Conservation (phyloP, 64 coral and sea anemone species). For the Orbicella faveolata region DNA sequence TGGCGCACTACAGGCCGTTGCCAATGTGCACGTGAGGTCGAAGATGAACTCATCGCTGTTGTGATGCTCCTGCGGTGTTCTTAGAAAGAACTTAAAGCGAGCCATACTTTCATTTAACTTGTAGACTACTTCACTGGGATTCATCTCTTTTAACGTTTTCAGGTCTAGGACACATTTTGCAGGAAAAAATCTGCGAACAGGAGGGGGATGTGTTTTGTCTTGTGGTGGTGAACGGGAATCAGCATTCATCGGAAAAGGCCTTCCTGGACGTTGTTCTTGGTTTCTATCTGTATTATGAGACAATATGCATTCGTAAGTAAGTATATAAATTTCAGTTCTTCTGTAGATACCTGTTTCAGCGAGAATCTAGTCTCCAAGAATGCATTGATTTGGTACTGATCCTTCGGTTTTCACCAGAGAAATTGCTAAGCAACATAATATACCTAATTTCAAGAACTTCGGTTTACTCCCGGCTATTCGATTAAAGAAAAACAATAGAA, state of each 20-base stretch:
- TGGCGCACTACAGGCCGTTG: neutral
- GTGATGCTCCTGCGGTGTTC: neutral
- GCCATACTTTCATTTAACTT: neutral
- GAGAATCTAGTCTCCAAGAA: neutral
- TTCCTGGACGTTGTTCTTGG: conserved; percentile 4
- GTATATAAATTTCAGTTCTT: neutral
- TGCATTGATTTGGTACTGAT: neutral
- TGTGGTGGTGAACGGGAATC: neutral
- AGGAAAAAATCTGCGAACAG: neutral
- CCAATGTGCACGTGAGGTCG: conserved; percentile 9
- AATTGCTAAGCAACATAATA: too few species aligned
- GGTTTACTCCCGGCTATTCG: too few species aligned
- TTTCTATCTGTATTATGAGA: conserved; percentile 1
- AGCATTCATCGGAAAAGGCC: neutral
- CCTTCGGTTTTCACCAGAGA: too few species aligned
- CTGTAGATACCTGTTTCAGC: neutral
- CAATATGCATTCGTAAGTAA: neutral
- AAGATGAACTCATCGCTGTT: conserved; percentile 14
- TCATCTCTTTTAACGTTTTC: neutral
- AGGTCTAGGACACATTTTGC: neutral
- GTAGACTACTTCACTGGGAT: neutral
- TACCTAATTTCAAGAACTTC: too few species aligned
- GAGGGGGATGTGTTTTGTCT: neutral
- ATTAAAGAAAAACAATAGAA: too few species aligned
- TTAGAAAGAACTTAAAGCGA: neutral